Base-by-base conservation (phyloP, 2,113 vertebrate species). In the Ellobius talpinus region DNA sequence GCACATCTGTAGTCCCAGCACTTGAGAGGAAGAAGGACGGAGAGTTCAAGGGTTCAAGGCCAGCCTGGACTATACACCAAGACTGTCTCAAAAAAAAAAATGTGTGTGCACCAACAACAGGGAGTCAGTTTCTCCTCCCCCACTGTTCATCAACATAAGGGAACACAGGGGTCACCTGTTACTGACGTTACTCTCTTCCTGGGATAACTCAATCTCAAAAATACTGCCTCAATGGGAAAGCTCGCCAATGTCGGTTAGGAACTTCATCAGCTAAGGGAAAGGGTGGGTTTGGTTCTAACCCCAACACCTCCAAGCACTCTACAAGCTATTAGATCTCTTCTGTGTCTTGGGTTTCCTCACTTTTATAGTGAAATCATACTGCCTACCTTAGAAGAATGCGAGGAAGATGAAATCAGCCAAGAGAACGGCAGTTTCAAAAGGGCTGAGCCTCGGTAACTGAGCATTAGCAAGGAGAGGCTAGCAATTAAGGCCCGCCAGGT, bases 171-270 rank as follows among this genome's bases (percentile, higher is more conserved):
- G 0, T n/a, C 39, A 82, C 13, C 52, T 87, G 76, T 1, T 24
- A 39, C 4, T 82, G 24, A 17, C 50, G 55, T 42, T 14, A 45
- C 12, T 92, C 73, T 76, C 82, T 74, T 66, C 42, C 66, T 86
- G 26, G 6, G 85, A 33, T 84, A 50, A 58, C 47, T 45, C 55
- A 81, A 33, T 86, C 52, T 78, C 21, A 88, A 93, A 91, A 94
- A 74, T 65, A 58, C 84, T 78, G 76, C 61, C 82, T 94, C 79
- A 76, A 93, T 85, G 63, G 29, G 19, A 89, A 94, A 65, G 52
- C 63, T 29, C 74, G 87, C 13, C 39, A 79, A 58, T 58, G 63
- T 68, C n/a, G 58, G 17, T 50, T n/a, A 65, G 0, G 19, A 12
- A 55, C n/a, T 16, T 85, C 52, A 72, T 50, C 36, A n/a, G 31